Evolutionary conservation across 2,113 vertebrate genomes (phyloP), one percentile per base, ranked within the genome.

Genomic region (Lophura nycthemera): DNA sequence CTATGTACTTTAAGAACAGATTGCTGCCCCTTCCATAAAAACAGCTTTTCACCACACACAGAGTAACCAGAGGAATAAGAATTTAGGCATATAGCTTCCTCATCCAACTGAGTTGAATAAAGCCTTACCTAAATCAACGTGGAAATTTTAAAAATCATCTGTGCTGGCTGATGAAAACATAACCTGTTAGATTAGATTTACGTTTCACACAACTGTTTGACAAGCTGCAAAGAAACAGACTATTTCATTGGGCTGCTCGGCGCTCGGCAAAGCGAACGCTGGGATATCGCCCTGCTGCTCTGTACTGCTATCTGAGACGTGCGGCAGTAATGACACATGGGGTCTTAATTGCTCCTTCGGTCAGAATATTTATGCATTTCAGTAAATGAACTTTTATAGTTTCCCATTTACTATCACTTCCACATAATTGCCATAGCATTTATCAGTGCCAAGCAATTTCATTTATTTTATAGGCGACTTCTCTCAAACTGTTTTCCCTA

Each of bases 1-100:
- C 92, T 83, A 83, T 89, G 43, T 97, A 85, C 88, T 95, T 96
- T 93, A 86, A 93, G 80, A 93, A 86, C 60, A 95, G 82, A 95
- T 88, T 96, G 60, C 66, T 94, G 76, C 50, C 48, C 29, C 75
- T 69, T 79, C 54, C 38, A 54, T 36, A 30, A 82, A 95, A 94
- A 56, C 4, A 75, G 38, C 14, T 89, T 91, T 83, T 88, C 81
- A 79, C 57, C 13, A 72, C 94, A 71, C 7, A 79, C 69, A 72
- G 64, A 24, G 81, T 57, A 87, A 87, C 5, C 42, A 78, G 27
- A 67, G 34, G 88, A 91, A 76, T 48, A 74, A 75, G 27, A 79
- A 70, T 73, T 86, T 19, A 90, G 29, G 29, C 43, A 2, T n/a
- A 27, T 3, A 40, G 67, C 16, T 54, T 79, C 54, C 18, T 59